Conservation (phyloP, 2,113 vertebrate species). For the Porphyrio hochstetteri region DNA sequence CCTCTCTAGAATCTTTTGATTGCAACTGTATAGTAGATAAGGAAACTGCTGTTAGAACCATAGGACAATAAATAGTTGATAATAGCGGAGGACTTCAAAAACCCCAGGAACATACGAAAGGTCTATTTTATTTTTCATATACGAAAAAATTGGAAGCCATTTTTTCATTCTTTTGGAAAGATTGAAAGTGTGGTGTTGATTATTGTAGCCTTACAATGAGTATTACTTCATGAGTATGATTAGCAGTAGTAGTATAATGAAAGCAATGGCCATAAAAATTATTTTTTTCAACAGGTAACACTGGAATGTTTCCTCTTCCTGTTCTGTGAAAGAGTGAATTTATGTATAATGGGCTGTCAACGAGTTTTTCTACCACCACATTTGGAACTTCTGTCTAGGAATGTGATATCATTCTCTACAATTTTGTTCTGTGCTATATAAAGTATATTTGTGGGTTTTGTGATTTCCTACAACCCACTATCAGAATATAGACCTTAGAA, state of each 20-base stretch:
- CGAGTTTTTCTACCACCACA: not conserved
- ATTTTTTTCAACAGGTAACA: not conserved
- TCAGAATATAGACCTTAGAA: not conserved
- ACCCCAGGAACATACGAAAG: not conserved
- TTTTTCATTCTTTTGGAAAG: not conserved
- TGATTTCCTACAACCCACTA: not conserved
- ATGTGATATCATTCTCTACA: not conserved
- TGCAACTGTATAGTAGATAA: not conserved
- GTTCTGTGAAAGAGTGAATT: not conserved
- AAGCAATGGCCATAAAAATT: not conserved
- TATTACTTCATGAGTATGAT: not conserved
- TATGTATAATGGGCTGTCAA: not conserved
- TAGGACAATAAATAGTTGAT: not conserved
- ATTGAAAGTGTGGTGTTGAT: not conserved
- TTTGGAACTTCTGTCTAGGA: not conserved
- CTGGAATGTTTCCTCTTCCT: not conserved
- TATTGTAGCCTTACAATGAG: not conserved
- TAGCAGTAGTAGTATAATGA: not conserved
- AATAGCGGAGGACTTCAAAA: not conserved
- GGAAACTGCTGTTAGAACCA: not conserved
- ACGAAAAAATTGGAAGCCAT: not conserved
- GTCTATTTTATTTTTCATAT: not conserved
- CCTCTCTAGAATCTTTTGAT: rapidly evolving
- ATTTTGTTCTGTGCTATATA: not conserved
- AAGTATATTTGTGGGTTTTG: not conserved